Conservation (phyloP, 2,888 invertebrate genomes). For the Homarus gammarus region DNA sequence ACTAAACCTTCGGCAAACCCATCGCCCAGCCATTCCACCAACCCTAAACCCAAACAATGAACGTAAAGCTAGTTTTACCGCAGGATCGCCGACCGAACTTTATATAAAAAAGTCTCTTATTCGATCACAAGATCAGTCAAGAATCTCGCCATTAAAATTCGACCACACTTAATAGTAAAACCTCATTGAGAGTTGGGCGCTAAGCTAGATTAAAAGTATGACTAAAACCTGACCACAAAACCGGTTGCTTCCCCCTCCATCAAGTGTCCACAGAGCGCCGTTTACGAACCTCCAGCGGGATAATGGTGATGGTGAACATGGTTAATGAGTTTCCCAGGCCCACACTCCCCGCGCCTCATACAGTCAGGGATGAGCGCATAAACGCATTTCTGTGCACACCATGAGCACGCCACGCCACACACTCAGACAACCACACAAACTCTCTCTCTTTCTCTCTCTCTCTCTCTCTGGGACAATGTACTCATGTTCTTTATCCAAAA, state of each 20-base stretch:
- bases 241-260: too few relatives aligned
- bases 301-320: neutral
- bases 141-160: too few relatives aligned
- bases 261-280: neutral
- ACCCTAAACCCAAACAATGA: constrained; percentile 4
- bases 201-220: too few relatives aligned
- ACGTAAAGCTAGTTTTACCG: neutral
- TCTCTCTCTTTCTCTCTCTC: neutral
- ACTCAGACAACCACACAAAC: neutral
- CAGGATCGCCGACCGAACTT: too few relatives aligned
- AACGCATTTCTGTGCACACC: neutral
- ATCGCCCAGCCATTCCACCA: constrained; percentile 2
- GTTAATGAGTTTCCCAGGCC: neutral
- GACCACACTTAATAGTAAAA: too few relatives aligned
- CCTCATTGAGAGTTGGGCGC: too few relatives aligned
- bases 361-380: neutral
- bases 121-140: too few relatives aligned
- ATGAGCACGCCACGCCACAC: neutral
- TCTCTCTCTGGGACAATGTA: too few relatives aligned
- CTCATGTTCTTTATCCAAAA: too few relatives aligned
- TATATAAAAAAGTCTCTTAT: too few relatives aligned
- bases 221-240: too few relatives aligned
- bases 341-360: neutral
- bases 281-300: neutral
- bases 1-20: constrained; percentile 8